phyloP scores from a whole-genome alignment of 2,888 invertebrate genomes.

The Helobdella robusta region DNA sequence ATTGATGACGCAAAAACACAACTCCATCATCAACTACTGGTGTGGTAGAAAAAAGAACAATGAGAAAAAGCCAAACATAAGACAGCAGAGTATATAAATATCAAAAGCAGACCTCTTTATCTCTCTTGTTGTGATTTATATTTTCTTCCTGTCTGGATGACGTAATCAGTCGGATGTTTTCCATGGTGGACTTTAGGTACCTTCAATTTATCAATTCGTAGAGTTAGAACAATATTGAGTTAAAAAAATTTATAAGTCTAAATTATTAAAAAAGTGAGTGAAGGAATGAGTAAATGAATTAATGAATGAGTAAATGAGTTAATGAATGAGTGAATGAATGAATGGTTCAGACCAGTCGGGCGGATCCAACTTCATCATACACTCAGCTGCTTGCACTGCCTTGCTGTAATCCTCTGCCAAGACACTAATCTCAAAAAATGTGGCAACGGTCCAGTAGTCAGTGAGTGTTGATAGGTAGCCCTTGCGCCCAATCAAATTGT shows the following conservation, averaged over 20 bases:
- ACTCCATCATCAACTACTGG: too few relatives aligned
- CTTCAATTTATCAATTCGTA: constrained; percentile 43
- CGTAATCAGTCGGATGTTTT: constrained; percentile 79
- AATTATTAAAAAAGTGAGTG: too few relatives aligned
- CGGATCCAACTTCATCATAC: constrained; percentile 55
- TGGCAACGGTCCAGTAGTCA: constrained; percentile 96
- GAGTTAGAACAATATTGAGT: background rate
- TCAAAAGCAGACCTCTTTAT: constrained; percentile 28
- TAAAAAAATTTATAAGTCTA: too few relatives aligned
- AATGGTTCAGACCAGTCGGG: constrained; percentile 53
- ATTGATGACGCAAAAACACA: constrained; percentile 1
- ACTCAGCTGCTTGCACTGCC: constrained; percentile 81
- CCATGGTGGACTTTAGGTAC: constrained; percentile 66
- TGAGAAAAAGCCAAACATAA: too few relatives aligned
- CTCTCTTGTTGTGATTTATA: constrained; percentile 23
- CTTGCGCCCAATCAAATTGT: constrained; percentile 93
- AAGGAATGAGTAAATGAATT: too few relatives aligned
- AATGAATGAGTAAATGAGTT: too few relatives aligned
- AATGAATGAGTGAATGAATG: too few relatives aligned
- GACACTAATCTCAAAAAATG: constrained; percentile 95
- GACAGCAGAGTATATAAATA: background rate
- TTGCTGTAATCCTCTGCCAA: constrained; percentile 91
- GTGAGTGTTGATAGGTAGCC: constrained; percentile 81
- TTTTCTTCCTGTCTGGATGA: constrained; percentile 47
- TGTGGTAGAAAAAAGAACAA: too few relatives aligned